Evolutionary conservation across 2,797 vertebrate genomes (phyloP).

Genomic region (Sebastes vulpes): DNA sequence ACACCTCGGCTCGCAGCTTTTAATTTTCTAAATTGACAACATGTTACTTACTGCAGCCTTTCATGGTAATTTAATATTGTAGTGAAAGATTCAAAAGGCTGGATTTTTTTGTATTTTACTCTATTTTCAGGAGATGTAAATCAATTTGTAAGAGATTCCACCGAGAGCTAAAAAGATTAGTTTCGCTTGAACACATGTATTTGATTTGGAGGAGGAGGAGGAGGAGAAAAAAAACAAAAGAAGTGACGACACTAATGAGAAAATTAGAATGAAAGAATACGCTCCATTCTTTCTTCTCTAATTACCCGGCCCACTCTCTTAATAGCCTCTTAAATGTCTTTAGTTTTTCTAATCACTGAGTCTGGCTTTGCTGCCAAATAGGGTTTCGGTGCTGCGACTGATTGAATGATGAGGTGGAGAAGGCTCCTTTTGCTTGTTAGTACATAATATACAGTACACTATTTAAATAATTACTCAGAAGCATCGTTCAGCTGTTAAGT

Average conservation of each 20-base stretch:
- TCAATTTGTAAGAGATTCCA: background rate
- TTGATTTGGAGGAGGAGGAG: background rate
- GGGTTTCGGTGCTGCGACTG: slow-evolving; percentile 7
- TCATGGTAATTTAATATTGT: background rate
- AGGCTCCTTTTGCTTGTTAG: slow-evolving; percentile 32
- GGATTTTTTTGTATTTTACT: background rate
- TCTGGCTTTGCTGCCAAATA: slow-evolving; percentile 31
- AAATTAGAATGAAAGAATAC: slow-evolving; percentile 13
- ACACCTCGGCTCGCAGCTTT: too few species aligned
- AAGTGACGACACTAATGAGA: slow-evolving; percentile 1
- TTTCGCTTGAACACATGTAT: background rate
- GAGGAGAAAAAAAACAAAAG: background rate
- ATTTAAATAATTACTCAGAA: slow-evolving; percentile 44
- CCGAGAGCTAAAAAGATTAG: background rate
- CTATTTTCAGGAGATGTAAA: background rate
- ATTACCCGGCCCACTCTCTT: slow-evolving; percentile 17
- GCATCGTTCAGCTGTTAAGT: slow-evolving; percentile 2
- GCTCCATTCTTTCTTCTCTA: slow-evolving; percentile 16
- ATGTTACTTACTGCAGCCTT: background rate
- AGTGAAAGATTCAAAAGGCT: background rate
- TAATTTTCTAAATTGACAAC: background rate
- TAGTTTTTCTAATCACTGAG: slow-evolving; percentile 35
- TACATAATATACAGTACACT: slow-evolving; percentile 12
- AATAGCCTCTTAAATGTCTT: slow-evolving; percentile 29
- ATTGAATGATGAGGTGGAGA: slow-evolving; percentile 49